Base-by-base conservation (phyloP, 2,888 invertebrate species). In the Andrena bucephala region DNA sequence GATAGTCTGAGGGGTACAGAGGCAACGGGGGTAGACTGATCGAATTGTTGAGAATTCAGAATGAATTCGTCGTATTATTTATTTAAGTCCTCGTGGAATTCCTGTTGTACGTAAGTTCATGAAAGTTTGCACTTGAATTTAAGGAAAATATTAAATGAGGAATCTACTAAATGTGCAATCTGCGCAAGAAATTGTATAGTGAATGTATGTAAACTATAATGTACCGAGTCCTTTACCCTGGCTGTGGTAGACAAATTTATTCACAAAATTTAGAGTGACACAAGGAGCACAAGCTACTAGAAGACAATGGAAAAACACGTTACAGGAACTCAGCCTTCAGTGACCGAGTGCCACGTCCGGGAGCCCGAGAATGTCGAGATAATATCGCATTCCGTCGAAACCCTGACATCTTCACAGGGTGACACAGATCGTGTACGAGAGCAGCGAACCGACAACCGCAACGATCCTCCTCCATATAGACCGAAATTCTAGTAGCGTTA, bases 301-400 rank as follows among this genome's bases (percentile, higher is more conserved):
- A 57, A 24, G 20, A 10, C 27, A 57, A 57, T 57, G 10, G 24
- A 1, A 27, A 20, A 57, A 57, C 8, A 27, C 24, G 57, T 57
- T 8, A 10, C 8, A 27, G 24, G 57, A n/a, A 16, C 16, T 27
- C 31, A 1, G 27, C 42, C 27, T 36, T 69, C 69, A 29, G 16
- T 42, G 20, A n/a, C 6, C 10, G 57, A 59, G 24, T 36, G 10
- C 24, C 36, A 20, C 16, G 10, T 36, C 13, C n/a, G 4, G 20
- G 10, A 27, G 24, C 31, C 16, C 20, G 13, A 54, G 20, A 42
- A 16, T 57, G 27, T 24, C 48, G 24, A 59, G 48, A 74, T 59
- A 20, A 20, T 60, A 74, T 74, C 42, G 5, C 57, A 48, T 16
- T 7, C n/a, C n/a, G 54, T 24, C 50, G 31, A 59, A 60, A 42